phyloP scores from a whole-genome alignment of 2,113 vertebrate genomes.

The Chamaea fasciata region DNA sequence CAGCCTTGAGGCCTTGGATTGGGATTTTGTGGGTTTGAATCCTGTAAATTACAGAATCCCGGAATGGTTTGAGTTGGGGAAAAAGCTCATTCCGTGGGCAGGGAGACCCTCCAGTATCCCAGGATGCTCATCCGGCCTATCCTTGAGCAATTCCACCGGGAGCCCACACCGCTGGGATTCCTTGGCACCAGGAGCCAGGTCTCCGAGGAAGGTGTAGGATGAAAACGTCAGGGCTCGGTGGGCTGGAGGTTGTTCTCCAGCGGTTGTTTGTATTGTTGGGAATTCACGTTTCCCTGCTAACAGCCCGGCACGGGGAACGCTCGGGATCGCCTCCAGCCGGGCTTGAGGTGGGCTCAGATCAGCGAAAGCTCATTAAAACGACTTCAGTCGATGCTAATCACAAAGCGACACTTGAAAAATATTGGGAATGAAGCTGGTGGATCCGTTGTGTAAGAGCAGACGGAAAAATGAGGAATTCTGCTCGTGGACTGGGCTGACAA shows the following conservation, averaged over 20 bases:
- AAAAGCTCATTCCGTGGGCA: neutral
- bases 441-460: neutral
- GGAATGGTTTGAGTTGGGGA: neutral
- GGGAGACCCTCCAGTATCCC: neutral
- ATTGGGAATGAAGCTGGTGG: neutral
- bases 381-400: neutral
- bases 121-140: too few species aligned
- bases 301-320: accelerated
- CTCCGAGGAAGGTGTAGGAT: neutral
- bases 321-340: neutral
- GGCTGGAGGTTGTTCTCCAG: too few species aligned
- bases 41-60: neutral
- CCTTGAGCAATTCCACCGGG: neutral
- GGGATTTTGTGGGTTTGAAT: neutral
- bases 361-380: neutral
- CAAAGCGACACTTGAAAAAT: neutral
- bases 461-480: neutral
- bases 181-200: neutral
- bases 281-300: neutral
- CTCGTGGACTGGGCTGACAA: accelerated
- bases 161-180: neutral
- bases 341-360: neutral
- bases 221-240: neutral
- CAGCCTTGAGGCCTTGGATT: neutral
- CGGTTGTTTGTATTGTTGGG: neutral